A percentile compares a stretch with the other conserved stretches of the same genome.
Conservation (phyloP, 2,888 invertebrate genomes). For the Gari tellinella region DNA sequence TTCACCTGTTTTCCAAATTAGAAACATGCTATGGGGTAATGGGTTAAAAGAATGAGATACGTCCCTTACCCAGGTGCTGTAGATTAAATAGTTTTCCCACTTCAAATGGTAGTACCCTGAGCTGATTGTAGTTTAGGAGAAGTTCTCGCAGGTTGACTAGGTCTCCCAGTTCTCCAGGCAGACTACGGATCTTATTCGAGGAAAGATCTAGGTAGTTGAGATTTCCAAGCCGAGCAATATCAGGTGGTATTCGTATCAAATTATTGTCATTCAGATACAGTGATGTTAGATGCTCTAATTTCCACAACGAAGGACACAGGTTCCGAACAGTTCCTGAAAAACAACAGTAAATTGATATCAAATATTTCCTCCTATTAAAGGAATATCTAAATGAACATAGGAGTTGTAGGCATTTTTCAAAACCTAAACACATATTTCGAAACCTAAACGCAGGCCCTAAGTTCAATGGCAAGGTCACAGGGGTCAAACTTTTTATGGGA, state of each 20-base stretch:
- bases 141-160: conserved; percentile 98
- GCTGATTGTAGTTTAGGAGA: conserved; percentile 96
- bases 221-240: conserved; percentile 93
- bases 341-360: background rate
- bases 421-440: no score
- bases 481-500: no score
- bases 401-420: no score
- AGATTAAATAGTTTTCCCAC: conserved; percentile 98
- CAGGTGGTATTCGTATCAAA: conserved; percentile 94
- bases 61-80: conserved; percentile 93
- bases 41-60: no score
- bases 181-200: conserved; percentile 95
- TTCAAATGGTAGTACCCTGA: conserved; percentile 97
- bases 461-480: no score
- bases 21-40: no score
- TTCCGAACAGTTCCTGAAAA: conserved; percentile 95
- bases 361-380: background rate
- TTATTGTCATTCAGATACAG: conserved; percentile 98
- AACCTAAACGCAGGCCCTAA: no score
- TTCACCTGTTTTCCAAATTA: no score
- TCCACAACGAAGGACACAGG: conserved; percentile 96
- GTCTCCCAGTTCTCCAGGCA: conserved; percentile 98
- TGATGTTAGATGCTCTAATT: conserved; percentile 95
- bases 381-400: no score
- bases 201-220: conserved; percentile 96